Evolutionary conservation across 2,888 invertebrate genomes (phyloP).

Genomic region (Polydrusus cervinus): DNA sequence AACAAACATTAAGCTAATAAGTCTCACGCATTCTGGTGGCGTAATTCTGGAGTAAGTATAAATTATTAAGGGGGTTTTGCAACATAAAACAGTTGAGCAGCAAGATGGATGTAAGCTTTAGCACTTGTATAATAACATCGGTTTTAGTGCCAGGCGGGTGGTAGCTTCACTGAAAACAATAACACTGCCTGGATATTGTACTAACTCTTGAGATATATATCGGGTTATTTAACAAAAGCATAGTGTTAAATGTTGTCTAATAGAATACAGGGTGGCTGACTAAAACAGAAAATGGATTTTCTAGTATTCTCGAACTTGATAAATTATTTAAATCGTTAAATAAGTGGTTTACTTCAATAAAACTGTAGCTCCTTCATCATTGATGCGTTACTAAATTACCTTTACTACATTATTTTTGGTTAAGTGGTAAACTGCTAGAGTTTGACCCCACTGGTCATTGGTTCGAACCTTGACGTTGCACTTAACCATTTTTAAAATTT

Average conservation of each 20-base stretch:
- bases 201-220: constrained; percentile 38
- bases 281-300: too few relatives aligned
- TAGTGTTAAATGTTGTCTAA: constrained; percentile 7
- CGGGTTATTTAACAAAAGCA: constrained; percentile 25
- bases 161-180: constrained; percentile 38
- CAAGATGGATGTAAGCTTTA: constrained; percentile 45
- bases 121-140: constrained; percentile 44
- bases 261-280: not conserved
- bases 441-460: too few relatives aligned
- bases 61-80: constrained; percentile 42
- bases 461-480: too few relatives aligned
- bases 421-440: too few relatives aligned
- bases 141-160: constrained; percentile 31
- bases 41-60: constrained; percentile 43
- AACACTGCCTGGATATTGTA: constrained; percentile 32
- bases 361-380: too few relatives aligned
- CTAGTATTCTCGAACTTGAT: too few relatives aligned
- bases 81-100: constrained; percentile 43
- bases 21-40: constrained; percentile 35
- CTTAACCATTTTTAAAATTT: too few relatives aligned
- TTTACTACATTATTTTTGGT: too few relatives aligned
- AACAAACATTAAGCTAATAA: constrained; percentile 50
- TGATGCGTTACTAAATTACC: too few relatives aligned
- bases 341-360: too few relatives aligned
- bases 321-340: too few relatives aligned